Conservation (phyloP, 2,888 invertebrate species). For the Eilema griseolum region DNA sequence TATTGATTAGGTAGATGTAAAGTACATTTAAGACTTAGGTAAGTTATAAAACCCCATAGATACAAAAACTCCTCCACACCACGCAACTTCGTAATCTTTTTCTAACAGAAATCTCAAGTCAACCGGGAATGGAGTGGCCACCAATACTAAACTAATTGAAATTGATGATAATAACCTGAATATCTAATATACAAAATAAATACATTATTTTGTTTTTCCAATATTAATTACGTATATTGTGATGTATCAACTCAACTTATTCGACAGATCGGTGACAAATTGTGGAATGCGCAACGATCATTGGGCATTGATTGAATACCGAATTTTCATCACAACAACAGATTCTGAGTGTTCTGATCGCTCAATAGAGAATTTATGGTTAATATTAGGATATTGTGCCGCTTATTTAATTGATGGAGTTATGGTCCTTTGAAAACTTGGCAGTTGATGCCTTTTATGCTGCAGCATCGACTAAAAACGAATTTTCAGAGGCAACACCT, state of each 20-base stretch:
- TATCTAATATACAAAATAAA: too few relatives aligned
- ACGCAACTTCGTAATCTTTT: background rate
- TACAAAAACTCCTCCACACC: too few relatives aligned
- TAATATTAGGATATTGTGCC: background rate
- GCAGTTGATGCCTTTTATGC: too few relatives aligned
- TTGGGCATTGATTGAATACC: slow-evolving; percentile 40
- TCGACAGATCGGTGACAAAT: slow-evolving; percentile 16
- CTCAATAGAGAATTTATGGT: slow-evolving; percentile 2
- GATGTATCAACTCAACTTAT: background rate
- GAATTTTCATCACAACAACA: slow-evolving; percentile 16
- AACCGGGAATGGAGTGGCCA: background rate
- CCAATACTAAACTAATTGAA: background rate
- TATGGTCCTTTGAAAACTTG: too few relatives aligned
- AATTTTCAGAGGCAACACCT: too few relatives aligned
- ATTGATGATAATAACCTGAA: too few relatives aligned
- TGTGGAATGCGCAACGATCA: slow-evolving; percentile 16
- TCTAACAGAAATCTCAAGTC: too few relatives aligned
- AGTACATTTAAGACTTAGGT: too few relatives aligned
- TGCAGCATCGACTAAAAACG: too few relatives aligned
- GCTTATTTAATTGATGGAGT: too few relatives aligned
- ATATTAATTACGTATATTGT: slow-evolving; percentile 5
- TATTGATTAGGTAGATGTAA: background rate
- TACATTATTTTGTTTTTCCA: too few relatives aligned
- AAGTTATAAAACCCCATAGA: too few relatives aligned
- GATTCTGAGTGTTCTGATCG: background rate